Conservation (phyloP, 1,140 invertebrate species). For the Papilio dardanus region DNA sequence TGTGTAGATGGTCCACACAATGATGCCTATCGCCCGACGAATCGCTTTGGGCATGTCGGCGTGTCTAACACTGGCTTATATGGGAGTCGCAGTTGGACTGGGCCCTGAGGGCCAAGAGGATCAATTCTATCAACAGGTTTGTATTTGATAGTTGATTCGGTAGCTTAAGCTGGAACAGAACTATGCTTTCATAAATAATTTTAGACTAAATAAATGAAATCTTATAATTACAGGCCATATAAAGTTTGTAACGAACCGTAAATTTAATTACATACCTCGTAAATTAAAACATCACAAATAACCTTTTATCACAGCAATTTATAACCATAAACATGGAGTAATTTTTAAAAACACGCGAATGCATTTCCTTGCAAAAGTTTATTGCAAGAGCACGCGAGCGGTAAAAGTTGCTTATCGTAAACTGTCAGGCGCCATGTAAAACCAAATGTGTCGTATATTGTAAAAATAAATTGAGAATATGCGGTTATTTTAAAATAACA, state of each 20-base stretch:
- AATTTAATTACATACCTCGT: not conserved
- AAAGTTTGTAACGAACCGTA: not conserved
- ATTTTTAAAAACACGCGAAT: constrained; percentile 6
- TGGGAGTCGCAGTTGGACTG: constrained; percentile 79
- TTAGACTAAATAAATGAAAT: not conserved
- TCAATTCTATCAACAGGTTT: constrained; percentile 83
- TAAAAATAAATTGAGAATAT: not conserved
- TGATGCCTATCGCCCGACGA: constrained; percentile 86
- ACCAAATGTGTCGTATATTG: not conserved
- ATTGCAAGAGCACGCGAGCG: constrained; percentile 5
- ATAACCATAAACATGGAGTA: not conserved
- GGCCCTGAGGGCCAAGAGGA: constrained; percentile 69
- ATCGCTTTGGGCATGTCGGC: constrained; percentile 84
- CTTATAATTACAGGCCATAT: not conserved
- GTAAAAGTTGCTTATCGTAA: constrained; percentile 38
- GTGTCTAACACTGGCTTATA: constrained; percentile 84
- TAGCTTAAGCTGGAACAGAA: not conserved
- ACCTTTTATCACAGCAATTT: not conserved
- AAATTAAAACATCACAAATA: not conserved
- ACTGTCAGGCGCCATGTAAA: constrained; percentile 35
- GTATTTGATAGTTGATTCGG: no score
- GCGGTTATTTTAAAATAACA: not conserved
- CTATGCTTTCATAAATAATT: not conserved
- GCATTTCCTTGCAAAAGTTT: not conserved
- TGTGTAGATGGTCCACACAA: constrained; percentile 86